Conservation (phyloP, 2,797 vertebrate genomes). For the Gephyroberyx darwinii region DNA sequence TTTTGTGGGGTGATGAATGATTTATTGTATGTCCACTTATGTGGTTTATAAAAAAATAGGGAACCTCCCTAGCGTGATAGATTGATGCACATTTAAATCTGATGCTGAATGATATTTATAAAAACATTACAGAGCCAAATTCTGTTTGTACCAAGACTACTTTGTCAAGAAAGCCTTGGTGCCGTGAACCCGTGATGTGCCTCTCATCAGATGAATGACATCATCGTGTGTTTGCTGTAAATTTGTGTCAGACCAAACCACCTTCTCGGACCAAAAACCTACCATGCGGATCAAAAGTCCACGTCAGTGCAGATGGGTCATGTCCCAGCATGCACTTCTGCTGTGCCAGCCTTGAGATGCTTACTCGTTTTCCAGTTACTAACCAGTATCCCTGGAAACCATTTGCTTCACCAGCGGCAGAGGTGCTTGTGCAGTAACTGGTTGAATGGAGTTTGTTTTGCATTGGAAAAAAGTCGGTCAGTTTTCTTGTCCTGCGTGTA, state of each 20-base stretch:
- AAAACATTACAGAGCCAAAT: constrained; percentile 1
- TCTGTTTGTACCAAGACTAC: constrained; percentile 3
- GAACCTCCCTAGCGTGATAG: neutral
- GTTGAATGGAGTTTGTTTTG: neutral
- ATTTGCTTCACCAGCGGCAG: constrained; percentile 12
- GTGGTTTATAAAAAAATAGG: neutral
- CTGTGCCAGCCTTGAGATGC: constrained; percentile 1
- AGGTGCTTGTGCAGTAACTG: constrained; percentile 10
- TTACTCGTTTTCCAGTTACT: neutral
- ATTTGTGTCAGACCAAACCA: constrained; percentile 19
- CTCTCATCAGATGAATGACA: constrained; percentile 39
- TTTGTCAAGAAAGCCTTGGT: neutral
- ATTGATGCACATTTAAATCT: constrained; percentile 23
- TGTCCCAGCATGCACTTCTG: constrained; percentile 26
- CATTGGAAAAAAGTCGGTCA: constrained; percentile 2
- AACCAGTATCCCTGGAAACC: constrained; percentile 1
- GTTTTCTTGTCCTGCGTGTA: constrained; percentile 27
- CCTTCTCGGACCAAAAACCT: constrained; percentile 16
- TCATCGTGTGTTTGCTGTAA: constrained; percentile 34
- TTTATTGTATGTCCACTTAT: neutral
- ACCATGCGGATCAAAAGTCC: constrained; percentile 6
- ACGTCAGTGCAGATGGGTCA: constrained; percentile 9
- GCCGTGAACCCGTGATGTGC: constrained; percentile 47
- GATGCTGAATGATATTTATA: constrained; percentile 29
- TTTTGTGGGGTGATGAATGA: neutral